phyloP scores from a whole-genome alignment of 1,140 invertebrate genomes.

The Dendrolimus kikuchii region DNA sequence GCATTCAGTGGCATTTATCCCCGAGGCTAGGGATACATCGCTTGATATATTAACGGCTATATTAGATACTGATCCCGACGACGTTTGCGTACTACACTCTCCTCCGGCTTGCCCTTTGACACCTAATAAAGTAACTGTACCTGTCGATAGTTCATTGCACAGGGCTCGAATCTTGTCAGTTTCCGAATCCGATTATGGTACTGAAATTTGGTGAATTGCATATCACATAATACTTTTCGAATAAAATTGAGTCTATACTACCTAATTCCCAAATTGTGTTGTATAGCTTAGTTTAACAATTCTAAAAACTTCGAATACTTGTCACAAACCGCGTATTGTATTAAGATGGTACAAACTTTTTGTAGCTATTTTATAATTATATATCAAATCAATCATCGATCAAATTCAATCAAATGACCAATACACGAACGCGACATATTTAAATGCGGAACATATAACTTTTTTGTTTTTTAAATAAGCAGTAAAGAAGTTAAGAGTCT shows the following conservation, averaged over 20 bases:
- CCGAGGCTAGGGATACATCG: slow-evolving; percentile 47
- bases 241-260: background rate
- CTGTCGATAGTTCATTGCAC: slow-evolving; percentile 69
- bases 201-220: slow-evolving; percentile 81
- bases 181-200: slow-evolving; percentile 75
- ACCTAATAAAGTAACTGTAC: slow-evolving; percentile 72
- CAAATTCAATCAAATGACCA: no score
- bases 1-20: slow-evolving; percentile 46
- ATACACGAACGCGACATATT: no score
- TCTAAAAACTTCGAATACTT: no score
- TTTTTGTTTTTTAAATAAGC: no score
- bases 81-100: slow-evolving; percentile 52
- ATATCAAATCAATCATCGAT: no score
- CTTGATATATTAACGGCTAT: slow-evolving; percentile 57
- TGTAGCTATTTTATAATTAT: no score
- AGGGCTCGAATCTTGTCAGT: slow-evolving; percentile 71
- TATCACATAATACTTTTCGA: slow-evolving; percentile 7
- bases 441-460: no score
- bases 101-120: slow-evolving; percentile 51
- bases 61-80: slow-evolving; percentile 66
- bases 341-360: no score
- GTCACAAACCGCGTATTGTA: no score
- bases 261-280: background rate
- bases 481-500: no score
- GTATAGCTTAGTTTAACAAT: no score